Conservation (phyloP, 92 coral and sea anemone species). For the Paragorgia papillata region DNA sequence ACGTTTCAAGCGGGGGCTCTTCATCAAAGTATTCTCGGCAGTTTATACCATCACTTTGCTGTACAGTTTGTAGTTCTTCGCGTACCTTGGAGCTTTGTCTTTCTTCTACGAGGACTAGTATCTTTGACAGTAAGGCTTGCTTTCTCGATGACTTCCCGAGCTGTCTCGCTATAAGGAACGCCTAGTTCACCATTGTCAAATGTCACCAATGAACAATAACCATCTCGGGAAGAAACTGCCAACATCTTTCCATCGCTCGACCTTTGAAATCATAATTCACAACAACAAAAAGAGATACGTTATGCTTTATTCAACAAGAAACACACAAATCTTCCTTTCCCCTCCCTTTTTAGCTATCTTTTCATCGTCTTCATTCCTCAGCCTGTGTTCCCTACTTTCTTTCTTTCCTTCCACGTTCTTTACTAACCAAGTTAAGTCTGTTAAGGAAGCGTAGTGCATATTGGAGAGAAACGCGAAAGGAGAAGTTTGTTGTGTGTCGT, state of each 20-base stretch:
- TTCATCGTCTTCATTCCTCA: too few species aligned
- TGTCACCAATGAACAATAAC: conserved; percentile 83
- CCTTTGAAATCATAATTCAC: too few species aligned
- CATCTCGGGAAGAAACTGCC: conserved; percentile 91
- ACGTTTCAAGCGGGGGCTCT: too few species aligned
- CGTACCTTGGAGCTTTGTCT: too few species aligned
- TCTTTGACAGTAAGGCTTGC: conserved; percentile 8
- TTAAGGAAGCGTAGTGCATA: conserved; percentile 90
- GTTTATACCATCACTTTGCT: too few species aligned
- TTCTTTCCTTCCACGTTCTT: conserved; percentile 79
- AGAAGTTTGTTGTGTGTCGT: conserved; percentile 82
- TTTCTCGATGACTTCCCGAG: conserved; percentile 68
- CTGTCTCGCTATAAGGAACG: conserved; percentile 65
- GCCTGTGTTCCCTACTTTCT: too few species aligned
- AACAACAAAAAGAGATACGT: not conserved
- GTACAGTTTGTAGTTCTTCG: too few species aligned
- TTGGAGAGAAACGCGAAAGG: conserved; percentile 85
- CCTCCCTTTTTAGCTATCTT: too few species aligned
- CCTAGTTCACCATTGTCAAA: conserved; percentile 82
- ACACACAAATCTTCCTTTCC: too few species aligned
- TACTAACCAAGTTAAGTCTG: conserved; percentile 86
- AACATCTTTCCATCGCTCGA: conserved; percentile 73
- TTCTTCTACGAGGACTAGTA: conserved; percentile 6
- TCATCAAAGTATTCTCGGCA: too few species aligned
- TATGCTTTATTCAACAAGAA: too few species aligned